These are phyloP conservation scores for Drosophila antonietae DNA, from an alignment of 2,888 invertebrate genomes.

Conservation along the genomic window DNA sequence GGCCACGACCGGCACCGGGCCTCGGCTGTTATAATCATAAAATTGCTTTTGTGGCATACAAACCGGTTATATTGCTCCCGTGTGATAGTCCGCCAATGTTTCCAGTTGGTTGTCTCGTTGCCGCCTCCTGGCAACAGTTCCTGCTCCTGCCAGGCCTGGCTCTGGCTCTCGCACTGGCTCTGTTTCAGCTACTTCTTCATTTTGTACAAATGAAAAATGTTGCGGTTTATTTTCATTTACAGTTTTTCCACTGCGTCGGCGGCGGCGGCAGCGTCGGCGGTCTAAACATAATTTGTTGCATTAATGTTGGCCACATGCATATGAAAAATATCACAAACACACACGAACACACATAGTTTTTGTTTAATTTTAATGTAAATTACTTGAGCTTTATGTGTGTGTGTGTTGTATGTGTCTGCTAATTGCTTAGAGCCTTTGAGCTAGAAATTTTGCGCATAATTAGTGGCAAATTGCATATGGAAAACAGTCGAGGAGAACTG, in stretches of 20 bases:
- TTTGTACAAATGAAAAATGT: conserved; percentile 77
- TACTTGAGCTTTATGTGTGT: conserved; percentile 59
- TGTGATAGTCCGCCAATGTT: conserved; percentile 72
- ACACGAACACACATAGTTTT: conserved; percentile 59
- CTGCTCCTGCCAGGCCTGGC: not conserved
- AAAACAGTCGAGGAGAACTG: conserved; percentile 46
- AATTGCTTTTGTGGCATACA: conserved; percentile 82
- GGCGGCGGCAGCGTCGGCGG: conserved; percentile 33
- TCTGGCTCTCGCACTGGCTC: conserved; percentile 2
- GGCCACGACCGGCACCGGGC: conserved; percentile 41
- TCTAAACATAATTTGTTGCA: conserved; percentile 81
- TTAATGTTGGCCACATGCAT: conserved; percentile 74
- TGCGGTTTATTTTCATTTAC: conserved; percentile 79
- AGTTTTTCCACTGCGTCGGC: conserved; percentile 60
- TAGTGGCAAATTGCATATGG: conserved; percentile 79
- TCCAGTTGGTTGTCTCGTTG: conserved; percentile 56
- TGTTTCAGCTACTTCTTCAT: conserved; percentile 64
- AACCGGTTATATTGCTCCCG: conserved; percentile 80
- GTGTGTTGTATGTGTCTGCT: conserved; percentile 43
- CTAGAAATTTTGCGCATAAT: conserved; percentile 80
- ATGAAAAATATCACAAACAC: conserved; percentile 44
- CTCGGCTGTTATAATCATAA: conserved; percentile 81
- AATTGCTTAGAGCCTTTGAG: conserved; percentile 78
- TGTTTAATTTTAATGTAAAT: conserved; percentile 79
- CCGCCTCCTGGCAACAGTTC: not conserved